phyloP scores from a whole-genome alignment of 2,888 invertebrate species.

The Rhogogaster chlorosoma region DNA sequence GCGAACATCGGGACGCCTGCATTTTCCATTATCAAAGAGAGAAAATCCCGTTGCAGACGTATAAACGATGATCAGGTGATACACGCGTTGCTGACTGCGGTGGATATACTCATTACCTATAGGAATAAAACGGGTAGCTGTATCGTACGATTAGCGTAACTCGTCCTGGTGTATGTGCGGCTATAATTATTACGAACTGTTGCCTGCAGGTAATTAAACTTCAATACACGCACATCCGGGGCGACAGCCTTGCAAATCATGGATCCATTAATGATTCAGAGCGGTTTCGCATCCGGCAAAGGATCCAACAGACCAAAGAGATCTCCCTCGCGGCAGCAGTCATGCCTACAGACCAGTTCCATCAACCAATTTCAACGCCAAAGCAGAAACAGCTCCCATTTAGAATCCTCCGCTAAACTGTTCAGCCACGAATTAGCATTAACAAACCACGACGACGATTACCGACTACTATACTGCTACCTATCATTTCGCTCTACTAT shows the following conservation, averaged over 20 bases:
- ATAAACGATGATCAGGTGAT: neutral
- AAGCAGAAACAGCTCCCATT: conserved; percentile 42
- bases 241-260: conserved; percentile 14
- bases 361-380: conserved; percentile 31
- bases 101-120: neutral
- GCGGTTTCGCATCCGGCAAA: conserved; percentile 23
- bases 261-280: conserved; percentile 38
- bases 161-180: no score
- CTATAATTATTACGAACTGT: conserved; percentile 41
- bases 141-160: neutral
- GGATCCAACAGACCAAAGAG: conserved; percentile 34
- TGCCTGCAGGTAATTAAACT: conserved; percentile 22
- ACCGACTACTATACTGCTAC: conserved; percentile 6
- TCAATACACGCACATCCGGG: conserved; percentile 1
- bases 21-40: neutral
- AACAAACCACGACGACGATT: conserved; percentile 59
- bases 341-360: conserved; percentile 24
- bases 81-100: neutral
- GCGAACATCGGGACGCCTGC: neutral
- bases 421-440: conserved; percentile 60
- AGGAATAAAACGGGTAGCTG: neutral
- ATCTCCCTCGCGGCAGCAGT: neutral
- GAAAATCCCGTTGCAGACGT: neutral
- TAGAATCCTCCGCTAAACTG: conserved; percentile 56
- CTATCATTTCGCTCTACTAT: neutral